Conservation (phyloP, 2,888 invertebrate species). For the Reticulitermes lucifugus region DNA sequence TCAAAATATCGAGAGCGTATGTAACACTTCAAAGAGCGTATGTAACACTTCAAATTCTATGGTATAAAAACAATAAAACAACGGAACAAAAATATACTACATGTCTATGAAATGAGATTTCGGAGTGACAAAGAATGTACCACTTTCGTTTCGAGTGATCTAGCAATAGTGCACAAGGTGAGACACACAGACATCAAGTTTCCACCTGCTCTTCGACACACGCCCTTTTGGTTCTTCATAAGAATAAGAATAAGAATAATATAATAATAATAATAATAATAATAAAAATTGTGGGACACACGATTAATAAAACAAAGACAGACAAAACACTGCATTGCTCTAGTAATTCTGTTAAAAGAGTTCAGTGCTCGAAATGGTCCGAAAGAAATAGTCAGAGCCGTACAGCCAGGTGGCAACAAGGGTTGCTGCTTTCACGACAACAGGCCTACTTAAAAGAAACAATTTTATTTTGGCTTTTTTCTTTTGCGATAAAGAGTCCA, state of each 20-base stretch:
- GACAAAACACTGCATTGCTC: not conserved
- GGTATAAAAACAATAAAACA: constrained; percentile 9
- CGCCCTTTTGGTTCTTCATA: not conserved
- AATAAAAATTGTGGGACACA: constrained; percentile 22
- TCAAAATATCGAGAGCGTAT: constrained; percentile 34
- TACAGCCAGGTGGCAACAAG: not conserved
- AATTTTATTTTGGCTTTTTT: too few relatives aligned
- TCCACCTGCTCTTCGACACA: not conserved
- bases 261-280: too few relatives aligned
- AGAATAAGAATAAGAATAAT: not conserved
- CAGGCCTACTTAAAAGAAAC: too few relatives aligned
- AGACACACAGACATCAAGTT: not conserved
- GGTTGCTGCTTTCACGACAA: too few relatives aligned
- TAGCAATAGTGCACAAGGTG: not conserved
- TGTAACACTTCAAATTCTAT: constrained; percentile 34
- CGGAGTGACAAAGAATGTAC: constrained; percentile 10
- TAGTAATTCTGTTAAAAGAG: not conserved
- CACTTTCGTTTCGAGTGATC: constrained; percentile 13
- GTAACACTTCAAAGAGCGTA: constrained; percentile 28
- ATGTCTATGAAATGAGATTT: constrained; percentile 38
- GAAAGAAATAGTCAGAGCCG: not conserved
- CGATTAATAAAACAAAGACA: constrained; percentile 27
- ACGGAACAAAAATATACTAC: constrained; percentile 26
- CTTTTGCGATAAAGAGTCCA: too few relatives aligned
- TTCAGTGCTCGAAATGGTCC: constrained; percentile 29